Conservation (phyloP, 1,140 invertebrate genomes). For the Nasonia longicornis region DNA sequence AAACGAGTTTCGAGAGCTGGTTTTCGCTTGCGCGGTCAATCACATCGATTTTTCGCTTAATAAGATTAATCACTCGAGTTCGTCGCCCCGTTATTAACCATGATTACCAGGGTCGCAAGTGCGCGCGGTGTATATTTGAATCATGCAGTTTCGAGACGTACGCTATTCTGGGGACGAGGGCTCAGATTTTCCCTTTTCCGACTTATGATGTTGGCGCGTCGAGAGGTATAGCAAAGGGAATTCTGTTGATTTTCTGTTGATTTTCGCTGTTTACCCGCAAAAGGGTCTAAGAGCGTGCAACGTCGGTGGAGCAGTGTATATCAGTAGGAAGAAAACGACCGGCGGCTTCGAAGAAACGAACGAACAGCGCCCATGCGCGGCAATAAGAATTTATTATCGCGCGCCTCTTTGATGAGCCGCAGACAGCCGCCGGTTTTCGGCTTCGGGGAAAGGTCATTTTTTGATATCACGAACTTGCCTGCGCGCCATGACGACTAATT, state of each 20-base stretch:
- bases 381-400: slow-evolving; percentile 66
- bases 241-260: slow-evolving; percentile 27
- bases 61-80: slow-evolving; percentile 43
- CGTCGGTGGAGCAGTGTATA: neutral
- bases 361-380: slow-evolving; percentile 48
- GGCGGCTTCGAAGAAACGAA: slow-evolving; percentile 55
- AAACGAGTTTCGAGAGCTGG: slow-evolving; percentile 18
- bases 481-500: slow-evolving; percentile 57
- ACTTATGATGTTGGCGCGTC: neutral
- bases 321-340: slow-evolving; percentile 25
- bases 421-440: slow-evolving; percentile 57
- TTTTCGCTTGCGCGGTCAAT: slow-evolving; percentile 38
- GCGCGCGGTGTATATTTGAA: too few relatives aligned
- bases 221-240: neutral
- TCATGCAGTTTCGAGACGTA: neutral
- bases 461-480: slow-evolving; percentile 60
- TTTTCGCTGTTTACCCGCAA: slow-evolving; percentile 10
- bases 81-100: neutral
- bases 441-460: slow-evolving; percentile 64
- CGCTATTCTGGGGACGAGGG: too few relatives aligned
- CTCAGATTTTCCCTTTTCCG: neutral
- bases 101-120: too few relatives aligned
- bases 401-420: slow-evolving; percentile 57
- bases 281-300: neutral
- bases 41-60: slow-evolving; percentile 39